These are phyloP conservation scores for Hassar affinis DNA, from an alignment of 2,113 vertebrate genomes.

Conservation along the genomic window DNA sequence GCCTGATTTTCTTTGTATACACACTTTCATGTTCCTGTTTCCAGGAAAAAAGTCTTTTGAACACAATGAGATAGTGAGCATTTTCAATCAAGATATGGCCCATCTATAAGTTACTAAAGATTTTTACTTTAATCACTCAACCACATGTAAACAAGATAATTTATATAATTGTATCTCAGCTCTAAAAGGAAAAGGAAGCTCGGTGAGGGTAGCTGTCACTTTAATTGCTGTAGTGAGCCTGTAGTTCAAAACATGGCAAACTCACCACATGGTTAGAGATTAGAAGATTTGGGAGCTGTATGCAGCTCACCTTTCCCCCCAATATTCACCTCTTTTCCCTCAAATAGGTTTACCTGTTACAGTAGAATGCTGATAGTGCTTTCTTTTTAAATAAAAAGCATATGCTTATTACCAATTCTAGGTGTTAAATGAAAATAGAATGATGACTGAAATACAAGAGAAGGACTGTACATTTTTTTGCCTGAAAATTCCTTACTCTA, in stretches of 20 bases:
- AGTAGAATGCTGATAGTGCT: not conserved
- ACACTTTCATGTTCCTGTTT: not conserved
- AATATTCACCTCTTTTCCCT: not conserved
- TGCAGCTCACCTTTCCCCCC: constrained; percentile 2
- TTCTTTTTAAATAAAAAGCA: not conserved
- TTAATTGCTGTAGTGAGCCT: constrained; percentile 68
- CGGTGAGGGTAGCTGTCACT: constrained; percentile 32
- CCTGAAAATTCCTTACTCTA: not conserved
- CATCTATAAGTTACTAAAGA: not conserved
- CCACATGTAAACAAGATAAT: not conserved
- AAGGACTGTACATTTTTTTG: not conserved
- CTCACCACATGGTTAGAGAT: constrained; percentile 48
- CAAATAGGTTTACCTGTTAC: not conserved
- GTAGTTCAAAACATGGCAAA: constrained; percentile 41
- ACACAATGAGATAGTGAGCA: not conserved
- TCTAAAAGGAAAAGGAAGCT: not conserved
- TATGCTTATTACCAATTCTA: not conserved
- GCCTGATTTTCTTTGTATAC: not conserved
- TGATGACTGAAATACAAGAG: not conserved
- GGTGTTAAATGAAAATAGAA: not conserved
- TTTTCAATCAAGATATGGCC: not conserved
- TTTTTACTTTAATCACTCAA: not conserved
- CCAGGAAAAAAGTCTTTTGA: not conserved
- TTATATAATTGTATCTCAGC: not conserved
- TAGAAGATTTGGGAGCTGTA: constrained; percentile 6